Evolutionary conservation across 2,888 invertebrate species (phyloP).

Genomic region (Phortica magna): DNA sequence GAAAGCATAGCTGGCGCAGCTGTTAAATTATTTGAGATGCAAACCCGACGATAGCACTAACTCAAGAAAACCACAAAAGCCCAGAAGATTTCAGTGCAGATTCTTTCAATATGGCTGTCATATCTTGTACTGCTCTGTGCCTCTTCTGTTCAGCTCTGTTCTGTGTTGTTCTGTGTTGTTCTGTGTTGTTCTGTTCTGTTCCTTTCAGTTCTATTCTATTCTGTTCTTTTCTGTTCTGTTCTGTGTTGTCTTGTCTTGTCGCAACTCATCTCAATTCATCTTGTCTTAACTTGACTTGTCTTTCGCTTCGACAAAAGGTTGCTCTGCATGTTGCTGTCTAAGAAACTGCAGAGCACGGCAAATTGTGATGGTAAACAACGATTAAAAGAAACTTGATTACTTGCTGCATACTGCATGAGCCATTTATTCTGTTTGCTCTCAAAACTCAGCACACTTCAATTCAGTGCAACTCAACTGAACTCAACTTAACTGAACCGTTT

Average conservation of each 20-base stretch:
- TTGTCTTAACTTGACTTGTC: neutral
- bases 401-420: constrained; percentile 77
- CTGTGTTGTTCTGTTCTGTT: too few species aligned
- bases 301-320: constrained; percentile 1
- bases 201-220: neutral
- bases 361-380: constrained; percentile 78
- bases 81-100: neutral
- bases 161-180: neutral
- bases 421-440: constrained; percentile 70
- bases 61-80: constrained; percentile 30
- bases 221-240: neutral
- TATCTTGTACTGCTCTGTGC: neutral
- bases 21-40: constrained; percentile 44
- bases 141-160: neutral
- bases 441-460: constrained; percentile 23
- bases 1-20: constrained; percentile 22
- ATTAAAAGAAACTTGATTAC: constrained; percentile 77
- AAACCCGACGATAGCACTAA: constrained; percentile 45
- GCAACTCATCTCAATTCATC: neutral
- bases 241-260: neutral
- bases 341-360: constrained; percentile 61
- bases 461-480: constrained; percentile 1
- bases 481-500: constrained; percentile 45
- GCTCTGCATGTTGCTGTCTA: constrained; percentile 34
- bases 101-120: constrained; percentile 7